These are phyloP conservation scores for Chrysemys picta DNA, from an alignment of 2,113 vertebrate species.

Conservation along the genomic window DNA sequence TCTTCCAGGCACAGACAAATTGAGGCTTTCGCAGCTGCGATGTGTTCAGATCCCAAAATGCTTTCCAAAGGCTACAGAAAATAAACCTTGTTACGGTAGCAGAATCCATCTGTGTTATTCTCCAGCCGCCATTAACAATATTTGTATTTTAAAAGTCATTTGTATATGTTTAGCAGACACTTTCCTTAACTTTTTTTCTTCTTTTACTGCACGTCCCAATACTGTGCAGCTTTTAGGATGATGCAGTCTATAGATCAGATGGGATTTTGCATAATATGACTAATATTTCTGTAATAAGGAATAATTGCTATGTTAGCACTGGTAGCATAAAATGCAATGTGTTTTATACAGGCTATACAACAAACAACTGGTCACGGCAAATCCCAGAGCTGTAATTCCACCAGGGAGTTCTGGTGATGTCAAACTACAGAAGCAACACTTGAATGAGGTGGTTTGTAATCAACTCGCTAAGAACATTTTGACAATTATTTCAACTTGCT, in stretches of 20 bases:
- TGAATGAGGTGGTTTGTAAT: neutral
- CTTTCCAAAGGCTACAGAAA: slow-evolving; percentile 10
- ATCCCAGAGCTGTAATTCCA: neutral
- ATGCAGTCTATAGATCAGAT: neutral
- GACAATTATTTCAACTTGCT: neutral
- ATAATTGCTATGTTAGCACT: neutral
- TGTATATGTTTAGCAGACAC: neutral
- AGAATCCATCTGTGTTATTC: neutral
- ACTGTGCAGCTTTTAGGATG: neutral
- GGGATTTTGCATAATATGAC: neutral
- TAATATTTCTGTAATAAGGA: neutral
- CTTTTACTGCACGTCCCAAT: neutral
- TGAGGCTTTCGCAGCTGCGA: neutral
- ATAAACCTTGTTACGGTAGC: neutral
- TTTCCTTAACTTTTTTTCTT: neutral
- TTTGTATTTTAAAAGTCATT: neutral
- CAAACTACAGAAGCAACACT: neutral
- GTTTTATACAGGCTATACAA: neutral
- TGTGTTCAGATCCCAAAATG: neutral
- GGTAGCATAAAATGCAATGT: neutral
- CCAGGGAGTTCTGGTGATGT: neutral
- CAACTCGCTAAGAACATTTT: neutral
- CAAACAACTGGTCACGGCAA: neutral
- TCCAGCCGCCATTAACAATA: neutral
- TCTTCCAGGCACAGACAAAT: neutral